These are phyloP conservation scores for Sylvilagus floridanus DNA, from an alignment of 2,797 vertebrate genomes.

Conservation along the genomic window DNA sequence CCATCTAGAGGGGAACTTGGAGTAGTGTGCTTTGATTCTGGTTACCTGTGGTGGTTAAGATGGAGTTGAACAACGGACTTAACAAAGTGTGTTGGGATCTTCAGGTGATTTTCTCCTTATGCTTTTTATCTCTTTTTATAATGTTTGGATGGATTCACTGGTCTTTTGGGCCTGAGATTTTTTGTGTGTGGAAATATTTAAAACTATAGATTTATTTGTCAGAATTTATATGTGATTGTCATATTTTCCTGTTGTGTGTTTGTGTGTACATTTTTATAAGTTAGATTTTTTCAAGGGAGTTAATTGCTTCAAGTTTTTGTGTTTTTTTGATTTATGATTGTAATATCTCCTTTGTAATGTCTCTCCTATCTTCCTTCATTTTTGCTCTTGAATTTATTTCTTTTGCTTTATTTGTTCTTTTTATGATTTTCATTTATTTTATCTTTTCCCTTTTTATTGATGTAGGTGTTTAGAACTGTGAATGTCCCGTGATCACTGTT, in stretches of 20 bases:
- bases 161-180: background rate
- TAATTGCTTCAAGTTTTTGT: background rate
- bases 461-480: background rate
- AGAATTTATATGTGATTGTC: background rate
- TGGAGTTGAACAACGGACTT: background rate
- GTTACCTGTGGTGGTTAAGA: background rate
- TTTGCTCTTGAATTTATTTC: background rate
- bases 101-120: background rate
- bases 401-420: background rate
- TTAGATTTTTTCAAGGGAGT: background rate
- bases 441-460: background rate
- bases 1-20: background rate
- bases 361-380: background rate
- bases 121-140: background rate
- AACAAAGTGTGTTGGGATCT: background rate
- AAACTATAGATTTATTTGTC: background rate
- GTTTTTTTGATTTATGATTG: background rate
- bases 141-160: background rate
- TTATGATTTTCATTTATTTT: background rate
- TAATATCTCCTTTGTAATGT: background rate
- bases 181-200: background rate
- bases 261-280: background rate
- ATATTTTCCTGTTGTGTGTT: background rate
- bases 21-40: background rate
- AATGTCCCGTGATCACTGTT: background rate